Evolutionary conservation across 1,140 invertebrate genomes (phyloP), one percentile per base, ranked within the genome.

Genomic region (Neodiprion pinetum): DNA sequence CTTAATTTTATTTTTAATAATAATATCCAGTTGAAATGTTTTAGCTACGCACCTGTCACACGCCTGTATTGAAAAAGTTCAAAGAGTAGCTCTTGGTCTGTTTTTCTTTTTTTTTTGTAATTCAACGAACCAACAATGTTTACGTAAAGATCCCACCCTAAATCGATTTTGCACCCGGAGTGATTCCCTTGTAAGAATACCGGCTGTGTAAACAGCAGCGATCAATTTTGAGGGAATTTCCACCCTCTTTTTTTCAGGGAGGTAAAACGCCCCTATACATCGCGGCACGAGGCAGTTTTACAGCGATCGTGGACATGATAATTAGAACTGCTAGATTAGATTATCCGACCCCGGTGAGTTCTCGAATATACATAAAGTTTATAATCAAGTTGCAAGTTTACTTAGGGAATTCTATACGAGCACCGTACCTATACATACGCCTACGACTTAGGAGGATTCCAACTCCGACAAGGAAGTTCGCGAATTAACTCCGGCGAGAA

Each of bases 271-370:
- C 92, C 74, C 81, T 94, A 76, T 90, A 95, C 77, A 91, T 94
- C 48, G 93, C 95, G 0, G 94, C 95, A 1, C 87, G 94, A 75
- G 95, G 94, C 12, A 95, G 94, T 84, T 95, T 95, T 87, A 95
- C 94, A 12, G 93, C 94, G 4, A 95, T 96, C 71, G 93, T 96
- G 70, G 95, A 95, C 80, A 94, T 96, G 90, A 92, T 96, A 61
- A 95, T 96, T 71, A 94, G 93, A 83, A 95, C 94, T 9, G 92
- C 93, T 1, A 89, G 93, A 74, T 83, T 94, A 74, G 89, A 90
- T 77, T 90, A 88, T 76, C 86, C 87, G n/a, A 78, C 75, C 48
- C 76, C 80, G 70, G 80, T 79, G 75, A 73, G 76, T 77, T 28
- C 9, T 47, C 11, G 10, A 21, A 70, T 28, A 14, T 48, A 11